Percentiles rank a stretch among this genome's conserved stretches.
phyloP scores from a whole-genome alignment of 2,888 invertebrate genomes.

The Tenthredo distinguenda region DNA sequence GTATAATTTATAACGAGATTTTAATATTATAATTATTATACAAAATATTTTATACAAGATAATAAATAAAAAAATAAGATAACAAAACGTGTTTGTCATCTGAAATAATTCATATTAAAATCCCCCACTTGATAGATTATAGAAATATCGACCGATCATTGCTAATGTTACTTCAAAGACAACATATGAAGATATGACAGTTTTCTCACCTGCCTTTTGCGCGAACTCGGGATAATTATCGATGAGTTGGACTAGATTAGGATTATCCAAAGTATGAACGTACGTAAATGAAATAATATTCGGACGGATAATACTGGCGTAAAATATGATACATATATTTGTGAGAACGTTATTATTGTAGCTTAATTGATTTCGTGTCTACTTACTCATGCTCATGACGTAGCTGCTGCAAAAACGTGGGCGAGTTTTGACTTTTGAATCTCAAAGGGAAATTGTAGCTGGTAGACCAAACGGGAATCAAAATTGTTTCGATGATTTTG shows the following conservation, averaged over 20 bases:
- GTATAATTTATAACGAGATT: constrained; percentile 6
- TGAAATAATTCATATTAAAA: background rate
- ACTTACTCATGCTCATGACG: constrained; percentile 44
- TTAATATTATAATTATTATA: constrained; percentile 13
- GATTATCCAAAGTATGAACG: background rate
- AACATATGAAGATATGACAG: background rate
- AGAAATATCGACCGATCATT: background rate
- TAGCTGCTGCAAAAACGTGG: constrained; percentile 2
- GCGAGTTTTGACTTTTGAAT: constrained; percentile 42
- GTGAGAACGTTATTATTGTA: background rate
- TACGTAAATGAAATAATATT: background rate
- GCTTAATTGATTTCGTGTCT: background rate
- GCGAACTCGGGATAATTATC: background rate
- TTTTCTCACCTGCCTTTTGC: background rate
- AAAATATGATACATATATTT: background rate
- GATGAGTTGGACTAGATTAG: background rate
- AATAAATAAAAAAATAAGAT: background rate
- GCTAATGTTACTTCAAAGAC: background rate
- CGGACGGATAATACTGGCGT: background rate
- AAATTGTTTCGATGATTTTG: constrained; percentile 48
- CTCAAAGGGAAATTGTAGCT: constrained; percentile 11
- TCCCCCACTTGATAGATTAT: background rate
- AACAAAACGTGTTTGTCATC: background rate
- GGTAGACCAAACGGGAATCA: constrained; percentile 26
- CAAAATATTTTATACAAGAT: constrained; percentile 2